Conservation (phyloP, 2,888 invertebrate genomes). For the Argyresthia goedartella region DNA sequence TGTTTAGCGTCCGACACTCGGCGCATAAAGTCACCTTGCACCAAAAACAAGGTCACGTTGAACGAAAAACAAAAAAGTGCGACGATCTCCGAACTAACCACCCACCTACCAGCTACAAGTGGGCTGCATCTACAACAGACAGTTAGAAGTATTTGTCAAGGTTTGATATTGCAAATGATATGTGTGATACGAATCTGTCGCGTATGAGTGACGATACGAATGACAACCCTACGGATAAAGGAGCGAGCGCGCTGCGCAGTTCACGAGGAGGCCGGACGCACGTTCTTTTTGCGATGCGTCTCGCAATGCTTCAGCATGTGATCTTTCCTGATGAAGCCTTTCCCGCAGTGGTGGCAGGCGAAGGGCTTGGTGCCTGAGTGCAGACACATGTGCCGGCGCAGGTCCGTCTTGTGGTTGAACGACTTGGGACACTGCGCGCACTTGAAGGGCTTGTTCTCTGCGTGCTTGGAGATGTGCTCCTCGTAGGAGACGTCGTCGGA, state of each 20-base stretch:
- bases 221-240: background rate
- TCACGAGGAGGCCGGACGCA: constrained; percentile 37
- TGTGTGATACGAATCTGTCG: constrained; percentile 26
- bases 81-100: constrained; percentile 25
- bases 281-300: constrained; percentile 78
- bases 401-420: constrained; percentile 92
- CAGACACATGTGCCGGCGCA: constrained; percentile 87
- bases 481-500: constrained; percentile 78
- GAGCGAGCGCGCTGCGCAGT: background rate
- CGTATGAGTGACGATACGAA: too few species aligned
- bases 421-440: constrained; percentile 88
- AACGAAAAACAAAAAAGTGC: constrained; percentile 53
- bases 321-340: constrained; percentile 91
- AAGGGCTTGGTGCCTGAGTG: constrained; percentile 90
- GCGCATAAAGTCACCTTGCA: constrained; percentile 68
- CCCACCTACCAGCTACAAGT: constrained; percentile 25
- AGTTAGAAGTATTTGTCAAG: background rate
- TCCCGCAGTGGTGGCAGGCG: constrained; percentile 84
- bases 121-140: background rate
- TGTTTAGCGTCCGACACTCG: constrained; percentile 60
- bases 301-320: constrained; percentile 91
- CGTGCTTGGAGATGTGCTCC: constrained; percentile 82
- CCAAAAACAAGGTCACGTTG: constrained; percentile 58
- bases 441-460: constrained; percentile 88
- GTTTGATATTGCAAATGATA: constrained; percentile 26